Percentiles rank a stretch among this genome's conserved stretches.
phyloP scores from a whole-genome alignment of 2,888 invertebrate genomes.

The Epinotia ramella region DNA sequence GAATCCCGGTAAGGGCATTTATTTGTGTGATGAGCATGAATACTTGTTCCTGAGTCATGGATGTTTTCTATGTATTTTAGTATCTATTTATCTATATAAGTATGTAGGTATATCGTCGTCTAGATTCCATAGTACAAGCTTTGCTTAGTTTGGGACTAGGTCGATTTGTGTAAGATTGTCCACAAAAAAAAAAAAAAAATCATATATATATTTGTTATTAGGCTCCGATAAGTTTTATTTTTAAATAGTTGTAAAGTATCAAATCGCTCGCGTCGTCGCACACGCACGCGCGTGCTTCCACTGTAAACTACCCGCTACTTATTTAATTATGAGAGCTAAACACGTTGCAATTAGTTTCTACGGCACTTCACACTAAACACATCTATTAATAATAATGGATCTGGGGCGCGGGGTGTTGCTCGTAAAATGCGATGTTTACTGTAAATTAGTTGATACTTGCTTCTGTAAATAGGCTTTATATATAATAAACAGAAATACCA shows the following conservation, averaged over 20 bases:
- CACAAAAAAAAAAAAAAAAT: too few species aligned
- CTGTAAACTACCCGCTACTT: slow-evolving; percentile 66
- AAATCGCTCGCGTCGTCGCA: slow-evolving; percentile 38
- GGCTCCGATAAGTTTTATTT: neutral
- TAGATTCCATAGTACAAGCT: too few species aligned
- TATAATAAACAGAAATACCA: neutral
- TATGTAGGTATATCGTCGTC: too few species aligned
- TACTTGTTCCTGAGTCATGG: too few species aligned
- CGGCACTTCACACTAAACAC: slow-evolving; percentile 36
- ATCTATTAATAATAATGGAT: slow-evolving; percentile 33
- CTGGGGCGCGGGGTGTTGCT: slow-evolving; percentile 15
- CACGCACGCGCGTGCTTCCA: slow-evolving; percentile 66
- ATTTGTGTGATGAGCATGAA: too few species aligned
- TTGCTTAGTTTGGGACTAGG: too few species aligned
- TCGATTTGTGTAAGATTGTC: too few species aligned
- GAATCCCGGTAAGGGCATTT: too few species aligned
- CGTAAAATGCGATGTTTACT: slow-evolving; percentile 8
- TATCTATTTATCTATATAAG: too few species aligned
- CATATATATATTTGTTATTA: too few species aligned
- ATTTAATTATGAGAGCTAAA: slow-evolving; percentile 60
- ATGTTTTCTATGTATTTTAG: too few species aligned
- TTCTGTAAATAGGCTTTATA: neutral
- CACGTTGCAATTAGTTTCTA: slow-evolving; percentile 46
- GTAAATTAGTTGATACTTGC: neutral
- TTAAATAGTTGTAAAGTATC: slow-evolving; percentile 44